Evolutionary conservation across 1,140 invertebrate genomes (phyloP), one percentile per base, ranked within the genome.

Genomic region (Lepidurus couesii): DNA sequence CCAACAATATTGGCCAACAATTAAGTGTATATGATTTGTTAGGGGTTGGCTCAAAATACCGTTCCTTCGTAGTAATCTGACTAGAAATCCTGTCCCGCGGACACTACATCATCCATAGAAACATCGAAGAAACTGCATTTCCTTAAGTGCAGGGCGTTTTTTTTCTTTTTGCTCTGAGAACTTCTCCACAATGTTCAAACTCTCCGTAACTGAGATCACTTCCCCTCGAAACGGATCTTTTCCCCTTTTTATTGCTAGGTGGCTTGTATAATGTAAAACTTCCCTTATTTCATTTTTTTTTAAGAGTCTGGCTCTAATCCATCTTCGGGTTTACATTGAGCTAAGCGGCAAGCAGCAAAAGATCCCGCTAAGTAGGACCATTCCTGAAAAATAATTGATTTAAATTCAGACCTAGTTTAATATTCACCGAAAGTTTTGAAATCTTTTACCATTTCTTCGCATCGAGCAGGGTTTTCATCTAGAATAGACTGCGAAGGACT

Each of bases 401-500:
- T n/a, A 65, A 21, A 65, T 16, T 9, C 53, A 13, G 13, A n/a
- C 16, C 21, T 65, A 7, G 16, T 65, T 65, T 65, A 65, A 3
- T 65, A 65, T 65, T 34, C 34, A 34, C 34, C 34, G 34, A 34
- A 65, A 65, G 21, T 77, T 24, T 77, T 47, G 44, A 77, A 53
- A 45, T 26, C 42, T 26, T 34, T 77, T 10, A 65, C 76, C 76
- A 65, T 77, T 65, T 53, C 65, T 77, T 77, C 65, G 1, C 44
- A 65, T 42, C 65, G 43, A 47, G n/a, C 77, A 26, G 77, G 77
- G 43, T 78, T 80, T 16, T 82, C 81, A 73, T 81, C 82, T 10
- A 76, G 74, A 13, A 81, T 80, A 34, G 79, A 78, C 21, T 81
- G 81, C 10, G 81, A 79, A 26, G 81, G 73, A 77, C 80, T 80